These are phyloP conservation scores for Neogobius melanostomus DNA, from an alignment of 2,113 vertebrate species.

Conservation along the genomic window DNA sequence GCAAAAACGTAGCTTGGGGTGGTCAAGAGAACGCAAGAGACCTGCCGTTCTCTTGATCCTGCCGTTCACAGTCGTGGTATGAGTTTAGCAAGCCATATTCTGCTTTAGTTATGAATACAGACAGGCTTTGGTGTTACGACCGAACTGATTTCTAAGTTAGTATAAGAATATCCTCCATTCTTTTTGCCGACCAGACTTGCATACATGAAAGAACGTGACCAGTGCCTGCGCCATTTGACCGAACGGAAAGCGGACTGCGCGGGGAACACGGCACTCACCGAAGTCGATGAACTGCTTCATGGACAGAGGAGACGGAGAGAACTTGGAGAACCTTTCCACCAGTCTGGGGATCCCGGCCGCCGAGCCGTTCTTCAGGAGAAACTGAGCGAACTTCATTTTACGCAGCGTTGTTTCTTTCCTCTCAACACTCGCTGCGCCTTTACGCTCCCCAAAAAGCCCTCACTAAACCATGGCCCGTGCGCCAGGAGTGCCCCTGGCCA, in stretches of 20 bases:
- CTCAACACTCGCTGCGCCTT: conserved; percentile 8
- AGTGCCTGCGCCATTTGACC: conserved; percentile 10
- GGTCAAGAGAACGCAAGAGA: too few relatives aligned
- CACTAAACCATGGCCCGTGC: not conserved
- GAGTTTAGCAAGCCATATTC: too few relatives aligned
- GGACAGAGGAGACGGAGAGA: conserved; percentile 91
- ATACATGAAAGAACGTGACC: conserved; percentile 16
- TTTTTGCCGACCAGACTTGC: not conserved
- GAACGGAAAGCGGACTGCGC: not conserved
- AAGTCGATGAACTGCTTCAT: conserved; percentile 98
- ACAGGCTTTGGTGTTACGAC: too few relatives aligned
- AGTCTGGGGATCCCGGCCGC: conserved; percentile 75
- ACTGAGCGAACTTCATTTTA: conserved; percentile 88
- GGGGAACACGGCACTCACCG: conserved; percentile 74
- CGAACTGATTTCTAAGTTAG: too few relatives aligned
- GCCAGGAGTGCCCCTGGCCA: not conserved
- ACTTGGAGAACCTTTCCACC: conserved; percentile 87
- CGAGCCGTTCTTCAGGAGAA: conserved; percentile 80
- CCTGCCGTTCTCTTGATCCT: too few relatives aligned
- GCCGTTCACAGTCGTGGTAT: too few relatives aligned
- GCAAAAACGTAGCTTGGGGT: too few relatives aligned
- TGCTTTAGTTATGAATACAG: too few relatives aligned
- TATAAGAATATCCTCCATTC: too few relatives aligned
- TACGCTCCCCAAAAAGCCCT: not conserved
- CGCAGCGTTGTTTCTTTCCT: conserved; percentile 25